Evolutionary conservation across 2,797 vertebrate genomes (phyloP).

Genomic region (Pogoniulus pusillus): DNA sequence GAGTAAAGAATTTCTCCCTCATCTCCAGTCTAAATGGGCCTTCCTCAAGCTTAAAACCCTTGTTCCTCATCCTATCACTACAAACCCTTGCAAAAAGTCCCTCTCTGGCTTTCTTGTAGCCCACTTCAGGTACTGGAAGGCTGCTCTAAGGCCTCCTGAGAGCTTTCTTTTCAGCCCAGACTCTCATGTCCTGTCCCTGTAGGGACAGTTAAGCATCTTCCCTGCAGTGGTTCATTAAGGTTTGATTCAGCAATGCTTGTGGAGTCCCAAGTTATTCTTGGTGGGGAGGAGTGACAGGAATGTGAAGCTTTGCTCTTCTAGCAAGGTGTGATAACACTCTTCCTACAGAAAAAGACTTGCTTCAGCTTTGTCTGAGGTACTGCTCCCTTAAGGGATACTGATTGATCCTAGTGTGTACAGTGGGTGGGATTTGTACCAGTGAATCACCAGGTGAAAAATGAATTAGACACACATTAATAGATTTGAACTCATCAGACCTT

Average conservation of each 20-base stretch:
- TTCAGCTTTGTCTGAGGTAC: neutral
- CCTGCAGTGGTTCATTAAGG: neutral
- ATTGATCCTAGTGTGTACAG: neutral
- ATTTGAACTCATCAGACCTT: neutral
- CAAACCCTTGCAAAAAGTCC: too few species aligned
- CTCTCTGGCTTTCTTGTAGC: too few species aligned
- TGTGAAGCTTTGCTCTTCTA: neutral
- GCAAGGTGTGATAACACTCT: neutral
- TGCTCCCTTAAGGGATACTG: neutral
- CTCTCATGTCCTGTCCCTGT: too few species aligned
- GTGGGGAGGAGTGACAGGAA: neutral
- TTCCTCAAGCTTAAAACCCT: too few species aligned
- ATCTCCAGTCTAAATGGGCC: too few species aligned
- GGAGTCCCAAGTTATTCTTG: neutral
- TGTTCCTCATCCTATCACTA: too few species aligned
- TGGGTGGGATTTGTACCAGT: neutral
- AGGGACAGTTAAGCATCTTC: too few species aligned
- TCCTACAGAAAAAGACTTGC: neutral
- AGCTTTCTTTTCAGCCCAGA: too few species aligned
- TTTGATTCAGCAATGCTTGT: neutral
- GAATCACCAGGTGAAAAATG: neutral
- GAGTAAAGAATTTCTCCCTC: too few species aligned
- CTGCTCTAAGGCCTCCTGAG: too few species aligned
- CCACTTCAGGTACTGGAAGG: too few species aligned
- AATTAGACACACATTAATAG: neutral